Evolutionary conservation across 2,888 invertebrate genomes (phyloP), one percentile per base, ranked within the genome.

Genomic region (Troides helena): DNA sequence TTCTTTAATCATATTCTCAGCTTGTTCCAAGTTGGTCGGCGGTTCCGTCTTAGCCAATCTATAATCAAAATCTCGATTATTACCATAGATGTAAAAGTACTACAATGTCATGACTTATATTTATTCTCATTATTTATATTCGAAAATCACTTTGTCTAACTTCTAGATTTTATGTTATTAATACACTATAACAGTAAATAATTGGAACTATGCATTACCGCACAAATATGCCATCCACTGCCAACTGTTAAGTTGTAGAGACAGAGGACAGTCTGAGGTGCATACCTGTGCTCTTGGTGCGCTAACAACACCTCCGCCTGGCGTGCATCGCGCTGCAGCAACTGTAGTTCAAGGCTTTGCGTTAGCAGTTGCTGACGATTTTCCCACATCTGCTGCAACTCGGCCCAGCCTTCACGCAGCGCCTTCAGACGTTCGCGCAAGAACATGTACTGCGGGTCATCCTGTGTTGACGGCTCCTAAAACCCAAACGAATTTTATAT

Each of bases 391-490:
- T 99, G 98, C 83, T 99, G 98, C 72, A 99, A 93, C 85, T 99
- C 99, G 74, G 98, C 98, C 99, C 99, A 99, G 71, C 99, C 99
- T 91, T 99, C 99, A 88, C 99, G 98, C 68, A 99, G 93, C 0
- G 99, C 99, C 94, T 98, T 99, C 77, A 99, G 94, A 62, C 99
- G 95, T 92, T 99, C 99, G 73, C 99, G 95, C 81, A 99, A 93
- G 97, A 99, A 99, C 99, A 99, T 99, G 93, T 99, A 99, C 89
- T 99, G 99, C 60, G 99, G 98, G 93, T 99, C 99, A 89, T 98
- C 96, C 86, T 98, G 95, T 76, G 98, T 96, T 53, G 95, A 95
- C 53, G 96, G 96, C 81, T 97, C 97, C 93, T 94, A 74, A 57
- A 57, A 46, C 12, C 4, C 2, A 14, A 46, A 17, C 46, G 3